A percentile compares a stretch with the other conserved stretches of the same genome.
These are phyloP conservation scores for Papilio elwesi DNA, from an alignment of 2,888 invertebrate species.

Conservation along the genomic window DNA sequence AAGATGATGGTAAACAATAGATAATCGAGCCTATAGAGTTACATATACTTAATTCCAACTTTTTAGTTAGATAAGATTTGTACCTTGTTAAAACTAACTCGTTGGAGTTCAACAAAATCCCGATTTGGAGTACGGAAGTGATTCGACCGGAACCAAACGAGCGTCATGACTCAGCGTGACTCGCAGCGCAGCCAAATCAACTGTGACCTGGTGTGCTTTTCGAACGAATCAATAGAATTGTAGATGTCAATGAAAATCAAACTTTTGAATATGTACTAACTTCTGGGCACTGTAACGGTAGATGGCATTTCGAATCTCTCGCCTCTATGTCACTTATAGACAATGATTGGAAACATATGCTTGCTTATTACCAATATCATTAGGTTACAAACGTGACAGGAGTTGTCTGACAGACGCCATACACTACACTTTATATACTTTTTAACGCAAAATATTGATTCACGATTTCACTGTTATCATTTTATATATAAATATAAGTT, in stretches of 20 bases:
- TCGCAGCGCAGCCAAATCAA: constrained; percentile 37
- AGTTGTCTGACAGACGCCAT: too few relatives aligned
- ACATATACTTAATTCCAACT: too few relatives aligned
- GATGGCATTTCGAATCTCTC: not conserved
- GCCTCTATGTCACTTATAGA: not conserved
- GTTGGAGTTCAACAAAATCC: not conserved
- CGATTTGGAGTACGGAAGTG: constrained; percentile 28
- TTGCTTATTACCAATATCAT: not conserved
- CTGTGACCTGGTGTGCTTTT: constrained; percentile 7
- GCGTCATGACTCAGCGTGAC: constrained; percentile 47
- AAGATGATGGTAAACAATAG: too few relatives aligned
- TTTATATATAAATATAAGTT: too few relatives aligned
- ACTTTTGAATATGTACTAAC: not conserved
- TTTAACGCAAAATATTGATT: too few relatives aligned
- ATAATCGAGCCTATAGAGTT: too few relatives aligned
- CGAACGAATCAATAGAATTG: constrained; percentile 25
- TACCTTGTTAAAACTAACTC: not conserved
- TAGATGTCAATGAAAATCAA: constrained; percentile 20
- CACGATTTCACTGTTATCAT: too few relatives aligned
- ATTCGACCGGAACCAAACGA: constrained; percentile 43
- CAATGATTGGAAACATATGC: not conserved
- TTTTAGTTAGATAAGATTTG: too few relatives aligned
- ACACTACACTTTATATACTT: too few relatives aligned
- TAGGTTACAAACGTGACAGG: not conserved
- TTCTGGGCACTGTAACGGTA: not conserved